These are phyloP conservation scores for Calliphora vomitoria DNA, from an alignment of 2,888 invertebrate species.

Conservation along the genomic window DNA sequence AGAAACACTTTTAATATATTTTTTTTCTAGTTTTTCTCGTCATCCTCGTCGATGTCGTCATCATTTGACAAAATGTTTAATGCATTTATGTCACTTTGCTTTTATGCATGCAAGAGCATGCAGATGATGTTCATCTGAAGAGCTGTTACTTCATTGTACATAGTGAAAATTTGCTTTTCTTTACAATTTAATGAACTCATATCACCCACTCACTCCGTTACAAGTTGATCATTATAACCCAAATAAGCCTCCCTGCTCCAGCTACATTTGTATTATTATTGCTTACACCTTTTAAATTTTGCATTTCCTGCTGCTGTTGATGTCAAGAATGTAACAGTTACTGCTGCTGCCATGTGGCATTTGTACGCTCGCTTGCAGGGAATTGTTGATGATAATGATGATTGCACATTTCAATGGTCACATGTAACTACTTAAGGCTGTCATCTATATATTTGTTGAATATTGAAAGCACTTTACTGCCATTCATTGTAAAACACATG, in stretches of 20 bases:
- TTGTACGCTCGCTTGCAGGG: not conserved
- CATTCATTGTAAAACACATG: not conserved
- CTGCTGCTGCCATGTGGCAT: not conserved
- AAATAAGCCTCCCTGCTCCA: not conserved
- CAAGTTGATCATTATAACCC: not conserved
- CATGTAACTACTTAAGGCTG: slow-evolving; percentile 56
- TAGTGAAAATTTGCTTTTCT: not conserved
- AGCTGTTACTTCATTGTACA: not conserved
- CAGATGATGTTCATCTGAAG: slow-evolving; percentile 29
- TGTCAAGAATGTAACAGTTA: not conserved
- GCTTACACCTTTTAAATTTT: slow-evolving; percentile 54
- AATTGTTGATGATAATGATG: slow-evolving; percentile 23
- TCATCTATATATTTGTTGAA: slow-evolving; percentile 23
- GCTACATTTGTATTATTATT: slow-evolving; percentile 24
- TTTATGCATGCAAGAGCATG: slow-evolving; percentile 14
- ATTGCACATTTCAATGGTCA: slow-evolving; percentile 64
- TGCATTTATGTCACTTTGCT: slow-evolving; percentile 64
- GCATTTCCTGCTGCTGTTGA: slow-evolving; percentile 39
- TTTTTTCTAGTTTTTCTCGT: not conserved
- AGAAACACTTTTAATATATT: slow-evolving; percentile 42
- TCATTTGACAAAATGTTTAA: slow-evolving; percentile 63
- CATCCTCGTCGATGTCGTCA: slow-evolving; percentile 26
- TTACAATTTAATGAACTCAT: slow-evolving; percentile 53
- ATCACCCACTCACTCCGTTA: not conserved
- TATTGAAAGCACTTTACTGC: slow-evolving; percentile 19